These are phyloP conservation scores for Propsilocerus akamusi DNA, from an alignment of 1,140 invertebrate species.

Conservation along the genomic window DNA sequence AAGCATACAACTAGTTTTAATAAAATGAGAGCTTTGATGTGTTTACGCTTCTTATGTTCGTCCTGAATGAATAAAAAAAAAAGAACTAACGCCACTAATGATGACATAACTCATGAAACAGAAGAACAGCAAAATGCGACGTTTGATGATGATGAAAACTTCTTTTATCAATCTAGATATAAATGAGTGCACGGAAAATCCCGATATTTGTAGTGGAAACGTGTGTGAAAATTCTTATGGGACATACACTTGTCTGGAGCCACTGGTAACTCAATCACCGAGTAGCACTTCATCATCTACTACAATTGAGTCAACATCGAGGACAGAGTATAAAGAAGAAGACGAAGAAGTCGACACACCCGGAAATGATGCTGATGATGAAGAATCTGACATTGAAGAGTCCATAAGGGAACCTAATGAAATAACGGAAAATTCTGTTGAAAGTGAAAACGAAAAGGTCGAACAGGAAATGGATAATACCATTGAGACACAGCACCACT, in stretches of 20 bases:
- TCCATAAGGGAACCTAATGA: neutral
- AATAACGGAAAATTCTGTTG: neutral
- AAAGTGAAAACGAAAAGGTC: conserved; percentile 24
- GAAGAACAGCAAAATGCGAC: no score
- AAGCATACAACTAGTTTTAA: no score
- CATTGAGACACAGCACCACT: neutral
- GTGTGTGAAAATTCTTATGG: conserved; percentile 49
- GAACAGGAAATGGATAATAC: conserved; percentile 11
- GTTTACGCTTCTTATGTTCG: no score
- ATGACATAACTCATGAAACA: no score
- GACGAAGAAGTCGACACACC: no score
- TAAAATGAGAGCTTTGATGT: no score
- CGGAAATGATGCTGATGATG: conserved; percentile 1
- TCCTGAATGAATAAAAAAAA: no score
- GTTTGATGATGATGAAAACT: conserved; percentile 1
- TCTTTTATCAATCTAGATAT: conserved; percentile 30
- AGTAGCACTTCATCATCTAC: neutral
- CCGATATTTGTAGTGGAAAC: conserved; percentile 28
- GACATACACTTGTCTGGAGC: conserved; percentile 38
- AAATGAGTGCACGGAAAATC: conserved; percentile 38
- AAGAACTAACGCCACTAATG: no score
- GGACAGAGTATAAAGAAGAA: neutral
- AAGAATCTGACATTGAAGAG: neutral
- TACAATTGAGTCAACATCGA: neutral
- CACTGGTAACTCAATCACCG: conserved; percentile 3